Base-by-base conservation (phyloP, 2,797 vertebrate genomes). In the Mormyrops boulengeri region DNA sequence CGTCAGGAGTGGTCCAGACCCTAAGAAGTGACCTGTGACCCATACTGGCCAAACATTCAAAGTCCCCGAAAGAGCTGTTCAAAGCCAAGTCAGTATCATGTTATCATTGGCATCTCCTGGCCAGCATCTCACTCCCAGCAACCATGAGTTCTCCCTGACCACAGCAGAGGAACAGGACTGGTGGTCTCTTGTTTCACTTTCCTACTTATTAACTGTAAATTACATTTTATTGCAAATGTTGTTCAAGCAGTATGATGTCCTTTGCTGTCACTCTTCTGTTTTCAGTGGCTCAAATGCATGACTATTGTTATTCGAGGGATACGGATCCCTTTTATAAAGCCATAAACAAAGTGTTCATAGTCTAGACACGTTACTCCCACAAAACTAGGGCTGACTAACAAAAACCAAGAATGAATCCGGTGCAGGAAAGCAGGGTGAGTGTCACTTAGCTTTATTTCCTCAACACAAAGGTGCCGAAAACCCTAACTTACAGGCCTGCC, bases 71-170 rank as follows among this genome's bases (percentile, higher is more conserved):
- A 47, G 17, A 19, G 77, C 7, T 11, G 19, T 8, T 19, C n/a
- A 11, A 22, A 26, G n/a, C 41, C 47, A 22, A 3, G n/a, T 50
- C 47, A 50, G 47, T 1, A 2, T 85, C n/a, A 52, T 50, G 82
- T 66, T 88, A 53, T 34, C 73, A 49, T 80, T 82, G 12, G 66
- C 80, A 88, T 92, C 89, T 90, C 85, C 38, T 80, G 38, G 38
- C 73, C 73, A 44, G 0, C 34, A 80, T 80, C 17, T 41, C 5
- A 80, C 73, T 0, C 2, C 38, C 34, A 41, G 34, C 14, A 44
- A 80, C 38, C 17, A 9, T n/a, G 38, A 44, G 17, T 44, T 80
- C 14, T 7, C 69, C 30, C 69, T 6, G 69, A 77, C 5, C 14
- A 77, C 69, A 77, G 17, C 38, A 80, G 17, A 44, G 11, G 1